phyloP scores from a whole-genome alignment of 2,888 invertebrate genomes.

The Callyntrura guangdongensis region DNA sequence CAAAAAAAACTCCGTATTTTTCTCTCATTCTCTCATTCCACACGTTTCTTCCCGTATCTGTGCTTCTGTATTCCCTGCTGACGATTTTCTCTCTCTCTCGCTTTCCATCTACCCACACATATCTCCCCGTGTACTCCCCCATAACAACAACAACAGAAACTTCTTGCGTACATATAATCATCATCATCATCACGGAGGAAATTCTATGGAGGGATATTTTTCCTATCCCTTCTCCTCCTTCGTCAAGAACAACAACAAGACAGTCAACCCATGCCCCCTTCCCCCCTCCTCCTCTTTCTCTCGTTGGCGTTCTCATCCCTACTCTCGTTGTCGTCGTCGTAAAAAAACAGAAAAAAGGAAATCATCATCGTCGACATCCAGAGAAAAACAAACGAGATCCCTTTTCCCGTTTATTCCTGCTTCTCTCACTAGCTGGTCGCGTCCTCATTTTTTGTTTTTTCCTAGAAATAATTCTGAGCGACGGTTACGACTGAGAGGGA shows the following conservation, averaged over 20 bases:
- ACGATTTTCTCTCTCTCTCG: not conserved
- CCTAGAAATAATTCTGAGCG: constrained; percentile 11
- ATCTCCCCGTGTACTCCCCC: not conserved
- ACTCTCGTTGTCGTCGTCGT: constrained; percentile 29
- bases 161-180: not conserved
- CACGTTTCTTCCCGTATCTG: not conserved
- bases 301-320: constrained; percentile 31
- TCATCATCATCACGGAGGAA: not conserved
- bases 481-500: not conserved
- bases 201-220: not conserved
- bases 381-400: constrained; percentile 25
- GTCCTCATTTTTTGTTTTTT: constrained; percentile 32
- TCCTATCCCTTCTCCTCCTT: not conserved
- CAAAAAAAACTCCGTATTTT: not conserved
- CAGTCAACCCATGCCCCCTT: constrained; percentile 5
- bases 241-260: constrained; percentile 30
- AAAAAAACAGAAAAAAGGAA: constrained; percentile 38
- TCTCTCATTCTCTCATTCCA: not conserved
- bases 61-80: too few relatives aligned
- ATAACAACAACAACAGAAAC: not conserved
- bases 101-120: not conserved
- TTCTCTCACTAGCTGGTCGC: too few relatives aligned
- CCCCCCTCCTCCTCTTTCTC: not conserved
- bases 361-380: constrained; percentile 22
- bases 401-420: constrained; percentile 39